Base-by-base conservation (phyloP, 2,888 invertebrate genomes). In the Lasioglossum calceatum region DNA sequence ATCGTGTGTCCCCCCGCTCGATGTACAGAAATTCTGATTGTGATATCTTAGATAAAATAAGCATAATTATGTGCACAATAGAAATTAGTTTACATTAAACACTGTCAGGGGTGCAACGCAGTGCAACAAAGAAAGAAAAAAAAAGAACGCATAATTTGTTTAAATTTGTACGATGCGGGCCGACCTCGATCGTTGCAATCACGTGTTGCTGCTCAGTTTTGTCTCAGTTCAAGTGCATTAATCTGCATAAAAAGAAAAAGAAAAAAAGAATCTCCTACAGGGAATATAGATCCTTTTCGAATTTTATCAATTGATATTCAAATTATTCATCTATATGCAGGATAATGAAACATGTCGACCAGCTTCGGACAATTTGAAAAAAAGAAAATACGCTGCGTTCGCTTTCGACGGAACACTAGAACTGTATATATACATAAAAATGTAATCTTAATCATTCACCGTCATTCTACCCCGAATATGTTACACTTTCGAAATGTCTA, bases 71-170 rank as follows among this genome's bases (percentile, higher is more conserved):
- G 42, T 67, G 72, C 19, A 61, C 44, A 10, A 36, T 78, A 44
- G 16, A 85, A 58, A 44, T 32, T 86, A 76, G 42, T 87, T 87
- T 87, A 72, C 39, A 79, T 82, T 73, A 86, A 78, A 75, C 71
- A 67, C 50, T 32, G 4, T 77, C 75, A 72, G 32, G 2, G 32
- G 2, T 67, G 44, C 23, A 50, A 75, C n/a, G 19, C 19, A 32
- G 39, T 16, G 27, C 36, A 23, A 73, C 32, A 73, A 44, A 16
- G 2, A 19, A 36, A 67, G 72, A 54, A 50, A 47, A 72, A 72
- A 44, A 44, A 44, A 12, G 0, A 44, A 47, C 42, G 12, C 36
- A 39, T 71, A 12, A 23, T 67, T 39, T 19, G 19, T 19, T 39
- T 47, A 2, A 47, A 77, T 79, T 67, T n/a, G n/a, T 70, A 47